A percentile compares a stretch with the other conserved stretches of the same genome.
phyloP scores from a whole-genome alignment of 2,888 invertebrate species.

The Morinoia aosen region DNA sequence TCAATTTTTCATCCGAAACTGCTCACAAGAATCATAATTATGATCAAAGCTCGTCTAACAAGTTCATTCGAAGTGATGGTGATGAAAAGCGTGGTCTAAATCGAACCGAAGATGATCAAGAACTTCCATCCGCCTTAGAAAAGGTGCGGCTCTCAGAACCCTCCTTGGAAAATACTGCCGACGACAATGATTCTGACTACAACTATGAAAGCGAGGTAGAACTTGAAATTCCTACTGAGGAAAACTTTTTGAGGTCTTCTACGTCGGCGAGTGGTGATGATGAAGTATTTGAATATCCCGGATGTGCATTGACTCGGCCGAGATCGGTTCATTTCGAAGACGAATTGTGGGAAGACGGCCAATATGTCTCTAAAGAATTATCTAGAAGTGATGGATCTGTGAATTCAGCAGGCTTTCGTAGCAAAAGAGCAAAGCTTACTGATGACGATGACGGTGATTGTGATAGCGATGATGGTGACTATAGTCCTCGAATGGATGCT shows the following conservation, averaged over 20 bases:
- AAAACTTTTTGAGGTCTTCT: slow-evolving; percentile 62
- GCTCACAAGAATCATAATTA: background rate
- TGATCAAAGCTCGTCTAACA: background rate
- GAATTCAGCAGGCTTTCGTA: background rate
- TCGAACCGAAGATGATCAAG: background rate
- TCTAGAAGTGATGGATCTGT: slow-evolving; percentile 37
- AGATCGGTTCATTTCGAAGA: slow-evolving; percentile 67
- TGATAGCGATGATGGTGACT: background rate
- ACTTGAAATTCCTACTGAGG: slow-evolving; percentile 63
- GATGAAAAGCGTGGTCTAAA: background rate
- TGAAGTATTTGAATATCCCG: slow-evolving; percentile 54
- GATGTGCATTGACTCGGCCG: slow-evolving; percentile 53
- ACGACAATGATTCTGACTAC: background rate
- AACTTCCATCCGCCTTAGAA: background rate
- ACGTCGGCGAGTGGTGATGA: slow-evolving; percentile 65
- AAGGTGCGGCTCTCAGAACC: background rate
- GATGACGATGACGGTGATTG: background rate
- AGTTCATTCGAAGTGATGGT: background rate
- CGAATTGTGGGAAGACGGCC: slow-evolving; percentile 62
- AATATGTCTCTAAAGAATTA: slow-evolving; percentile 48
- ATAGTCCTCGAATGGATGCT: background rate
- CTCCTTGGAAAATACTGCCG: background rate
- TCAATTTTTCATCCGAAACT: background rate
- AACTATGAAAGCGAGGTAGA: slow-evolving; percentile 59
- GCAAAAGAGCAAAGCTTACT: slow-evolving; percentile 20